A percentile compares a stretch with the other conserved stretches of the same genome.
Conservation (phyloP, 2,888 invertebrate species). For the Ennomos erosarius region DNA sequence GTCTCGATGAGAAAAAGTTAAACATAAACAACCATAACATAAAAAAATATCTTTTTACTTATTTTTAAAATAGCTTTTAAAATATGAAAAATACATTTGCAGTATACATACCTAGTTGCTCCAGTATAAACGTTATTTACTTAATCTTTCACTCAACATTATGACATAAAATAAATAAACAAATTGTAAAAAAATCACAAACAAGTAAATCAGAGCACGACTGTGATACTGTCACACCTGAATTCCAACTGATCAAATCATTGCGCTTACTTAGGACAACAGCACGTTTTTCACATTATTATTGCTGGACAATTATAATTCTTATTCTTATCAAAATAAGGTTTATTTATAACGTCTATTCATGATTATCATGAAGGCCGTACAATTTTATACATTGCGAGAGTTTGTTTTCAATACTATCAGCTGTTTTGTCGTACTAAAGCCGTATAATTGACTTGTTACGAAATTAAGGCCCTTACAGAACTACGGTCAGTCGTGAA, state of each 20-base stretch:
- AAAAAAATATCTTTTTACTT: too few species aligned
- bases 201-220: background rate
- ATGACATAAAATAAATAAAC: too few species aligned
- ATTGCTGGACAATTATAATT: background rate
- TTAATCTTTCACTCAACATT: too few species aligned
- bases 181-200: background rate
- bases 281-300: constrained; percentile 21
- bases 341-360: background rate
- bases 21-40: too few species aligned
- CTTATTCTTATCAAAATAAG: background rate
- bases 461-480: too few species aligned
- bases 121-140: too few species aligned
- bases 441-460: constrained; percentile 21
- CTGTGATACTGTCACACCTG: constrained; percentile 25
- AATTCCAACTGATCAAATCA: constrained; percentile 29
- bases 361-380: constrained; percentile 24
- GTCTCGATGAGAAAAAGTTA: too few species aligned
- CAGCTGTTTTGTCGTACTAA: constrained; percentile 14
- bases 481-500: too few species aligned
- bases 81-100: too few species aligned
- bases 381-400: constrained; percentile 15
- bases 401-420: constrained; percentile 23
- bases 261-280: constrained; percentile 11
- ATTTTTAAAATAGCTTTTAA: too few species aligned
- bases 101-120: too few species aligned